Evolutionary conservation across 2,113 vertebrate species (phyloP).

Genomic region (Salvator merianae): DNA sequence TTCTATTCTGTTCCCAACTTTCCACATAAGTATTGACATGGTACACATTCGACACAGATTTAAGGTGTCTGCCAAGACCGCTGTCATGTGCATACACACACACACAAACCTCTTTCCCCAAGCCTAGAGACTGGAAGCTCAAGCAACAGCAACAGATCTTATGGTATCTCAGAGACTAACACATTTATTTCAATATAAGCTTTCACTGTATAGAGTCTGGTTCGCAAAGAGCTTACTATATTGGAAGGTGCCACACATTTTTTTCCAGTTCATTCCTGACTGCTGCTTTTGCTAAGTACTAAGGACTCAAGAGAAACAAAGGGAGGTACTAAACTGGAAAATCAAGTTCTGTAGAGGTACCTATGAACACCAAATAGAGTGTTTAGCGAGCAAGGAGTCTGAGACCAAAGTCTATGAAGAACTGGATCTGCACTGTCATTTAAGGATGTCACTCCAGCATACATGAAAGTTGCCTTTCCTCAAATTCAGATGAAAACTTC

Average conservation of each 20-base stretch:
- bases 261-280: too few species aligned
- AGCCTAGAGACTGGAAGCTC: not conserved
- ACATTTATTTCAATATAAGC: not conserved
- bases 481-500: not conserved
- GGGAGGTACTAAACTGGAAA: slow-evolving; percentile 4
- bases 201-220: not conserved
- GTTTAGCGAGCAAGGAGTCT: not conserved
- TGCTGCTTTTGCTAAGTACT: not conserved
- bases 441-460: not conserved
- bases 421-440: not conserved
- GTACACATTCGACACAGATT: not conserved
- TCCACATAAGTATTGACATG: not conserved
- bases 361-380: not conserved
- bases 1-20: not conserved
- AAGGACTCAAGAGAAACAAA: not conserved
- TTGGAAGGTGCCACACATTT: not conserved
- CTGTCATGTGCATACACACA: not conserved
- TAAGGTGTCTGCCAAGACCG: not conserved
- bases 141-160: not conserved
- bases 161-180: not conserved
- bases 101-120: not conserved
- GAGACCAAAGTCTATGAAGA: not conserved
- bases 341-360: not conserved
- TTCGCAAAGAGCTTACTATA: not conserved
- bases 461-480: not conserved